These are phyloP conservation scores for Tetrax tetrax DNA, from an alignment of 2,113 vertebrate species.

Conservation along the genomic window DNA sequence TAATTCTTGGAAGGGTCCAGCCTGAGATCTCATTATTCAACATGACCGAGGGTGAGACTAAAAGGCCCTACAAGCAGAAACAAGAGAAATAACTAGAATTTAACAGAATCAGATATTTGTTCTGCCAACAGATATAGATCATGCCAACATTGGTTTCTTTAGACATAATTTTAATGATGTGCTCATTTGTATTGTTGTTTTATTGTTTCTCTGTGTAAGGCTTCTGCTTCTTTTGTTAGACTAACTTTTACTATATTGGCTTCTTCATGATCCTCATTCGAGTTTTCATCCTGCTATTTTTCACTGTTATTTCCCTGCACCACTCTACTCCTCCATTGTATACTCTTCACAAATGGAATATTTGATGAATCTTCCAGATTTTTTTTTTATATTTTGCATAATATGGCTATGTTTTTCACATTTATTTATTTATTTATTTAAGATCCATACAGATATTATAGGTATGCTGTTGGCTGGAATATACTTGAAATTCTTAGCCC, in stretches of 20 bases:
- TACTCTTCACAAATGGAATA: not conserved
- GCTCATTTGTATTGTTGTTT: not conserved
- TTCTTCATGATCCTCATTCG: not conserved
- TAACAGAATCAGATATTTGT: not conserved
- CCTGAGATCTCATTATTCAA: not conserved
- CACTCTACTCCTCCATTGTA: not conserved
- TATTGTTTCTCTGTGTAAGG: not conserved
- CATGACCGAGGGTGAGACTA: not conserved
- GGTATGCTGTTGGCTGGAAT: too few relatives aligned
- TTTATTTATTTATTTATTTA: too few relatives aligned
- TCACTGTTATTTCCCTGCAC: not conserved
- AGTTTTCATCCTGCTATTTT: not conserved
- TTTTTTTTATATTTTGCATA: too few relatives aligned
- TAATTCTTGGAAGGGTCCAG: not conserved
- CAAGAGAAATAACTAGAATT: not conserved
- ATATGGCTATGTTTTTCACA: too few relatives aligned
- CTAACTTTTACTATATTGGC: not conserved
- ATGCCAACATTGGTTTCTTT: not conserved
- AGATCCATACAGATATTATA: too few relatives aligned
- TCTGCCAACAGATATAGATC: not conserved
- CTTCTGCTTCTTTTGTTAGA: not conserved
- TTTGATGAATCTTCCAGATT: not conserved
- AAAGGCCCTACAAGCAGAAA: not conserved
- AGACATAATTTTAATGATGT: not conserved
- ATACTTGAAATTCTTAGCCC: not conserved